Conservation (phyloP, 2,888 invertebrate genomes). For the Chrysotoxum bicinctum region DNA sequence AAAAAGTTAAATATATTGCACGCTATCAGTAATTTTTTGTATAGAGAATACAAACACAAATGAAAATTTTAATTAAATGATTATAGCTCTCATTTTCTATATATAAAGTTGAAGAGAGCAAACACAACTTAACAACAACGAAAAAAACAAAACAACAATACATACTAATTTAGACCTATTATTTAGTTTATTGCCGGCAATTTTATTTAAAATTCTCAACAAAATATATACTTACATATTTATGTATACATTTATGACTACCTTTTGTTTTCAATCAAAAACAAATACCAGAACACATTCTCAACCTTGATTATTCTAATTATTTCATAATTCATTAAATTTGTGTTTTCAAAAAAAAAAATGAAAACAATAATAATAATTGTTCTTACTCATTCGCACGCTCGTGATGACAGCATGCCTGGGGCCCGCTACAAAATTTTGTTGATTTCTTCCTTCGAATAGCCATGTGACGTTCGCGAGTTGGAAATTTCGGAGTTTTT, state of each 20-base stretch:
- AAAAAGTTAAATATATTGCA: background rate
- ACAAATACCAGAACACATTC: background rate
- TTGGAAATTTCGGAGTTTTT: conserved; percentile 86
- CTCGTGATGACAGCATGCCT: conserved; percentile 65
- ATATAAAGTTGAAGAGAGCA: conserved; percentile 44
- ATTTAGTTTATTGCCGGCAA: conserved; percentile 15
- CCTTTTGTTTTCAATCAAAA: conserved; percentile 18
- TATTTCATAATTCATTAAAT: background rate
- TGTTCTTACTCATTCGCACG: conserved; percentile 65
- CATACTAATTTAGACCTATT: background rate
- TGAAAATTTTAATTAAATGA: background rate
- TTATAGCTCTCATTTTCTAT: conserved; percentile 22
- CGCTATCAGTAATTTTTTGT: background rate
- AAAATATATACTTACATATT: background rate
- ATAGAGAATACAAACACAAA: background rate
- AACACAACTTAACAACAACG: background rate
- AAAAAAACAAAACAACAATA: background rate
- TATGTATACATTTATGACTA: background rate
- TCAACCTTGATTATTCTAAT: conserved; percentile 23
- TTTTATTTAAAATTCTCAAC: conserved; percentile 7
- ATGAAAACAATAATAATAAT: background rate
- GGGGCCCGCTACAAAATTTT: conserved; percentile 61
- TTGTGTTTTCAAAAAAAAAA: background rate
- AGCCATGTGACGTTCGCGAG: conserved; percentile 86
- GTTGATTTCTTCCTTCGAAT: conserved; percentile 84